phyloP scores from a whole-genome alignment of 2,797 vertebrate species.

The Australoheros facetus region DNA sequence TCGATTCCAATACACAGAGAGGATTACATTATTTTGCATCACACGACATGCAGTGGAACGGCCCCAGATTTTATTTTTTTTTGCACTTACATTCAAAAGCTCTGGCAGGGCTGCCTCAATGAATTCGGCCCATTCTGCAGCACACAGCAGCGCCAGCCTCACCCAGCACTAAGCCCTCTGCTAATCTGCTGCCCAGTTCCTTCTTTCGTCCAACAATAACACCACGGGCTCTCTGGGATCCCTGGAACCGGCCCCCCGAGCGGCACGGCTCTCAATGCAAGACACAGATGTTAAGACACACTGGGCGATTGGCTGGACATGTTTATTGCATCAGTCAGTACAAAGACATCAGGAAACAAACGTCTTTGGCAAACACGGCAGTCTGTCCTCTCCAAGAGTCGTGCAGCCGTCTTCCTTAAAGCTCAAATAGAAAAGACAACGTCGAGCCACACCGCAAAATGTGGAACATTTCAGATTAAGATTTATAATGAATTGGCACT shows the following conservation, averaged over 20 bases:
- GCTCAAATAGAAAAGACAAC: constrained; percentile 62
- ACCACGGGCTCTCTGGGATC: constrained; percentile 52
- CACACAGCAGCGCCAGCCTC: constrained; percentile 39
- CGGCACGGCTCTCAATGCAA: constrained; percentile 44
- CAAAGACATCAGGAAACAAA: constrained; percentile 62
- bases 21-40: constrained; percentile 60
- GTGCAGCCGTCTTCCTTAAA: constrained; percentile 38
- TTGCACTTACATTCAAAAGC: constrained; percentile 33
- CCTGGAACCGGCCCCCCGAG: constrained; percentile 53
- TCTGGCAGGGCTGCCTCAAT: constrained; percentile 35
- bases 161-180: constrained; percentile 56
- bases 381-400: constrained; percentile 38
- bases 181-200: constrained; percentile 73
- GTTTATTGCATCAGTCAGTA: constrained; percentile 76
- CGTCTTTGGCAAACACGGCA: constrained; percentile 47
- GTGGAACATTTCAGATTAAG: constrained; percentile 47
- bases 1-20: constrained; percentile 51
- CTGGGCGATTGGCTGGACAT: constrained; percentile 50
- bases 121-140: constrained; percentile 47
- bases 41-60: constrained; percentile 46
- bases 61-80: constrained; percentile 25
- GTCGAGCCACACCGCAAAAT: constrained; percentile 57
- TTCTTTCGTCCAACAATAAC: constrained; percentile 62
- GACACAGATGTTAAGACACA: constrained; percentile 67
- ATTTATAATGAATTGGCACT: constrained; percentile 49